phyloP scores from a whole-genome alignment of 2,888 invertebrate genomes.

The Machimus rusticus region DNA sequence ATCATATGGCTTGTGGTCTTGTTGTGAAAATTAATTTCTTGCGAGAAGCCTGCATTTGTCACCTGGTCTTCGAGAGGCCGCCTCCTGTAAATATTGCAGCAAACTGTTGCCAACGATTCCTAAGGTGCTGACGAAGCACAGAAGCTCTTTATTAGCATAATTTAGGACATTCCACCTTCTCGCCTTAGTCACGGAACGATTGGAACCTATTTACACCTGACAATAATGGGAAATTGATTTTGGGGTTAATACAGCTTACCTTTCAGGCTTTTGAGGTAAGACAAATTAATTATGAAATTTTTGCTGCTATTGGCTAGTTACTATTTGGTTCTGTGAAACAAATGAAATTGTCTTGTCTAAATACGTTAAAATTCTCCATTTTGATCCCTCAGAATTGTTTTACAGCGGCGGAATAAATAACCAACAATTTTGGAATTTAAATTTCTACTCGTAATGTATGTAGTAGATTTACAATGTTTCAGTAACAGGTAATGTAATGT shows the following conservation, averaged over 20 bases:
- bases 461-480: no score
- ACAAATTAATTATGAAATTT: background rate
- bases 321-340: no score
- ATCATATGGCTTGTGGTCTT: conserved; percentile 23
- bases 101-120: background rate
- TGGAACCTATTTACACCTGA: background rate
- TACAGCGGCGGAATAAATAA: no score
- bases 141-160: background rate
- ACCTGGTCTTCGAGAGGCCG: background rate
- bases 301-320: no score
- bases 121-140: background rate
- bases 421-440: no score
- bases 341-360: no score
- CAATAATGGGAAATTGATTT: background rate
- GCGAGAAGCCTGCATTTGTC: conserved; percentile 31
- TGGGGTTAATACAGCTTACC: background rate
- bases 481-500: no score
- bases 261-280: background rate
- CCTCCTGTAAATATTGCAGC: conserved; percentile 1
- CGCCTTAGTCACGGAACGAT: background rate
- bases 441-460: no score
- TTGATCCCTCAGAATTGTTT: no score
- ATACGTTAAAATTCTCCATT: no score
- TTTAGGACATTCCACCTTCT: background rate
- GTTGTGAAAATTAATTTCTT: conserved; percentile 26